These are phyloP conservation scores for Metopia argyrocephala DNA, from an alignment of 2,888 invertebrate species.

Conservation along the genomic window DNA sequence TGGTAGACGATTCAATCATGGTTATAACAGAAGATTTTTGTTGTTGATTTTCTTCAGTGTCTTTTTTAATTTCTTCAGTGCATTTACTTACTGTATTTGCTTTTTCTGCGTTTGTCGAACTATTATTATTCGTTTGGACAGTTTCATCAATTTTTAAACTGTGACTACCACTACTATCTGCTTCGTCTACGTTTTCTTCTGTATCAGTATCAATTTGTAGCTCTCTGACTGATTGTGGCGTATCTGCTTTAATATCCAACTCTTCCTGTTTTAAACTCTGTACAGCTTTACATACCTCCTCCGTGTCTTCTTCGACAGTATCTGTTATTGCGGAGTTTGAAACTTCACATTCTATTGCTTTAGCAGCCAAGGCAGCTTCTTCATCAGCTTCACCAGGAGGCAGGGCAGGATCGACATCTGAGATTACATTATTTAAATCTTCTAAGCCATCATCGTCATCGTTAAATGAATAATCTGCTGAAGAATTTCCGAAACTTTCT, in stretches of 20 bases:
- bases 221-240: constrained; percentile 90
- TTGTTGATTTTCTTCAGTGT: constrained; percentile 30
- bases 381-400: constrained; percentile 77
- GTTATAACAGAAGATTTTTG: constrained; percentile 72
- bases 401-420: constrained; percentile 79
- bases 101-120: constrained; percentile 48
- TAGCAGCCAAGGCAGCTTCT: constrained; percentile 79
- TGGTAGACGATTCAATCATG: constrained; percentile 66
- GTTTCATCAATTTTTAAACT: constrained; percentile 75
- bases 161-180: constrained; percentile 76
- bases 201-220: constrained; percentile 92
- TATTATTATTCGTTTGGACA: constrained; percentile 50
- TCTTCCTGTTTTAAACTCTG: constrained; percentile 87
- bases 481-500: constrained; percentile 88
- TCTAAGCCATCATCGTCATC: constrained; percentile 73
- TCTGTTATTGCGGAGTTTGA: constrained; percentile 48
- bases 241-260: constrained; percentile 88
- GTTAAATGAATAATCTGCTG: constrained; percentile 79
- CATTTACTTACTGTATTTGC: constrained; percentile 1
- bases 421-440: constrained; percentile 71
- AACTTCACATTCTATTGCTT: constrained; percentile 74
- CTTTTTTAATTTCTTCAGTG: constrained; percentile 9
- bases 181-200: constrained; percentile 84
- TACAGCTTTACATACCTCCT: constrained; percentile 91
- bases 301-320: constrained; percentile 81